Evolutionary conservation across 2,113 vertebrate genomes (phyloP), one percentile per base, ranked within the genome.

Genomic region (Corythornis madagascariensis): DNA sequence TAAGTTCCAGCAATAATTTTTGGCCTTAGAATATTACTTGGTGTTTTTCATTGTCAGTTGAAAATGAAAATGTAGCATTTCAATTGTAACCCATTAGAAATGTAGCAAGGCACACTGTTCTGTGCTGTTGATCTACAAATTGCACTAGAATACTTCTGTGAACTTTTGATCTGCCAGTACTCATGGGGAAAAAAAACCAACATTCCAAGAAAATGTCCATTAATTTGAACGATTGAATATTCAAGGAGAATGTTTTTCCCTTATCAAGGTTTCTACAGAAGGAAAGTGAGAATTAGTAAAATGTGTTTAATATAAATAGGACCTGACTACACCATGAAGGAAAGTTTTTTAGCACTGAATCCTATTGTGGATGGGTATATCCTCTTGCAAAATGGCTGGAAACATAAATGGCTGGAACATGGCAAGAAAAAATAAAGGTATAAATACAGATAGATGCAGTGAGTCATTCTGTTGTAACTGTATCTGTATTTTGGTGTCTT

Each of bases 31-130:
- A 96, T 95, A 96, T 95, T 96, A 90, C 94, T 96, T 73, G 83
- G 79, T 96, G 94, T 96, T 96, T 97, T 96, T 86, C 94, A 97
- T 96, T 97, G 97, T 98, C 96, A 95, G 93, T 96, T 29, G 90
- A 89, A 97, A 97, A 97, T 97, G 96, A 97, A 97, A 97, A 97
- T 93, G 95, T 95, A 97, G 96, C 97, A 95, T 98, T 98, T 97
- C 97, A 92, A 93, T 95, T 96, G 97, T 88, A 92, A 94, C 74
- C 95, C 93, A 93, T 96, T 95, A 97, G 96, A 94, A 95, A 84
- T 43, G 92, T 93, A 93, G 95, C 73, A 50, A 96, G 88, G 92
- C 83, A 81, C 53, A 28, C 84, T 83, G 87, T 74, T 94, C 96
- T 86, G 93, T 96, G 97, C 94, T 91, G 96, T 81, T 94, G 97